Base-by-base conservation (phyloP, 2,888 invertebrate species). In the Brachynemurus nebulosus region DNA sequence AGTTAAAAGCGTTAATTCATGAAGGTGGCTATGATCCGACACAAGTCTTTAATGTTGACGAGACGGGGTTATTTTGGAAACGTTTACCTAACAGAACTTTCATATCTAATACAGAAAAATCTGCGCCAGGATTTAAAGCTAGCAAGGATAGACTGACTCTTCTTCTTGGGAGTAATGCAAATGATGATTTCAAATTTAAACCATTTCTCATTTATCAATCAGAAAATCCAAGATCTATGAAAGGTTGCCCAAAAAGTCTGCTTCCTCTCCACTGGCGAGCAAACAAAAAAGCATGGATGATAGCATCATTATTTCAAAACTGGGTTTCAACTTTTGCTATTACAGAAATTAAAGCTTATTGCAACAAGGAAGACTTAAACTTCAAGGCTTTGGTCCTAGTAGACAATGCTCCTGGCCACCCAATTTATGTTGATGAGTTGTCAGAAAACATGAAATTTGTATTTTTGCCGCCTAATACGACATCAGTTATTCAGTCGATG, bases 201-300 rank as follows among this genome's bases (percentile, higher is more conserved):
- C 59, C 60, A 27, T 48, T 60, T 35, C 50, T 61, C n/a, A 51
- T 59, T 38, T 55, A 62, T 48, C 50, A 48, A 9, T 55, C 55
- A 6, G 54, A 54, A 51, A 60, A 57, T 52, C 60, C 59, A 39
- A 49, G 51, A 46, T 54, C 55, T 23, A 41, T 59, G 39, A 53
- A 50, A 47, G 48, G 52, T 18, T 48, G 44, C 7, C 35, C 44
- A 7, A 54, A 53, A 19, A 30, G 52, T 8, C 48, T 50, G 30
- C 47, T 59, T 17, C 57, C 55, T 16, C 58, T 59, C 4, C 42
- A 54, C 16, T 61, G 57, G 57, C 49, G 49, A 39, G 50, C 53
- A 2, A 55, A 59, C 45, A 44, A 47, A 37, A 59, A 54, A 41
- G 54, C 56, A 11, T 52, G 52, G 47, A 48, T 59, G 45, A 57